Percentiles rank a stretch among this genome's conserved stretches.
phyloP scores from a whole-genome alignment of 2,113 vertebrate species.

The Pterocles gutturalis region DNA sequence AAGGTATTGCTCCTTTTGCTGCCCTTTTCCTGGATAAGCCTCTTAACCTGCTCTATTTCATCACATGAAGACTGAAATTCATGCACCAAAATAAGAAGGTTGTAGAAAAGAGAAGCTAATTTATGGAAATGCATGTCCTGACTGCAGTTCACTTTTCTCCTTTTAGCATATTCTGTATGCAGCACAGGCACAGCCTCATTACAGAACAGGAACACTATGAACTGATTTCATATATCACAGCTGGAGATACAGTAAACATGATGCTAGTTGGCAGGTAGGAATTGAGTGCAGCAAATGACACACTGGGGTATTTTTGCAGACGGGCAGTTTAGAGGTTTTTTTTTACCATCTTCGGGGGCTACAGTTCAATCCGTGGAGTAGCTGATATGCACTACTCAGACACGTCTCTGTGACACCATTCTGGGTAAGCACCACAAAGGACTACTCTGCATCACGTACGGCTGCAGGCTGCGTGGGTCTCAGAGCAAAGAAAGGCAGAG shows the following conservation, averaged over 20 bases:
- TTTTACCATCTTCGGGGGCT: constrained; percentile 6
- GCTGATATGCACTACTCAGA: background rate
- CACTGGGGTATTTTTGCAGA: constrained; percentile 4
- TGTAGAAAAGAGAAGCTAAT: background rate
- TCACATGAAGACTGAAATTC: background rate
- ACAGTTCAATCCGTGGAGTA: background rate
- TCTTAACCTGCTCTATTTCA: background rate
- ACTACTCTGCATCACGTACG: background rate
- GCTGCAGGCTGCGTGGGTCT: constrained; percentile 15
- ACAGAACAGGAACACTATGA: background rate
- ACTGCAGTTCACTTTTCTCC: background rate
- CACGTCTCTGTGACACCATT: background rate
- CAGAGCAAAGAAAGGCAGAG: background rate
- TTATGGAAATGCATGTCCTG: background rate
- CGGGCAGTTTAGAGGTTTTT: constrained; percentile 10
- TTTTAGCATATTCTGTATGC: background rate
- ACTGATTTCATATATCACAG: background rate
- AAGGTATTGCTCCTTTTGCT: background rate
- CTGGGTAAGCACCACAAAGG: background rate
- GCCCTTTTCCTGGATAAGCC: background rate
- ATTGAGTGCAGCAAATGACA: background rate
- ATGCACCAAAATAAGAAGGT: background rate
- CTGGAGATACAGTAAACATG: background rate
- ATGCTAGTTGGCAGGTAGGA: background rate
- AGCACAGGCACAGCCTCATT: background rate